Evolutionary conservation across 2,113 vertebrate species (phyloP).

Genomic region (Petrocephalus microphthalmus): DNA sequence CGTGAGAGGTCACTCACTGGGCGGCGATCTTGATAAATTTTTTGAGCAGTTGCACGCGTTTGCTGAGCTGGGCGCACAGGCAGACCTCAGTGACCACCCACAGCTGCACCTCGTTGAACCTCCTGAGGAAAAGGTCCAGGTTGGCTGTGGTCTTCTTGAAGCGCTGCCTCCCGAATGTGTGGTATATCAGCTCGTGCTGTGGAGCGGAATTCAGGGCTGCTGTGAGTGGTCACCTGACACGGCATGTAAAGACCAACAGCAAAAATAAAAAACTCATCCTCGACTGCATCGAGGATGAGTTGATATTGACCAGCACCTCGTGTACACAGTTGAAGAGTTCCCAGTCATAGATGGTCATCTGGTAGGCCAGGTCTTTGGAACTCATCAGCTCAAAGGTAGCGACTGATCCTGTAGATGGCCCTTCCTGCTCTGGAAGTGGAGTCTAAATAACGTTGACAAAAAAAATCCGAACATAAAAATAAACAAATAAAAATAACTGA

Average conservation of each 20-base stretch:
- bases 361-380: conserved; percentile 92
- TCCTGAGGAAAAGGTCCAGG: conserved; percentile 87
- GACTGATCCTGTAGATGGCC: conserved; percentile 82
- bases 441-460: conserved; percentile 53
- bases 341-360: conserved; percentile 95
- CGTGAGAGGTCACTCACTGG: conserved; percentile 74
- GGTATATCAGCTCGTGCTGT: conserved; percentile 90
- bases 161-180: conserved; percentile 90
- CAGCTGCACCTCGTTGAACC: conserved; percentile 97
- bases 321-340: conserved; percentile 97
- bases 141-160: conserved; percentile 92
- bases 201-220: conserved; percentile 17
- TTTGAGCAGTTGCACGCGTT: conserved; percentile 93
- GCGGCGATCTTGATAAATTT: conserved; percentile 99
- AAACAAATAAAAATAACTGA: not conserved
- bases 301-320: conserved; percentile 64
- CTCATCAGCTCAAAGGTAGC: conserved; percentile 96
- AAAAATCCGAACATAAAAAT: not conserved
- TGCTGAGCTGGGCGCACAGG: conserved; percentile 89
- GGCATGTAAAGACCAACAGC: not conserved
- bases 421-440: conserved; percentile 89
- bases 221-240: not conserved
- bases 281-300: not conserved
- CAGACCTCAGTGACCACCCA: conserved; percentile 96
- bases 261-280: not conserved